phyloP scores from a whole-genome alignment of 2,113 vertebrate species.

The Pan paniscus region DNA sequence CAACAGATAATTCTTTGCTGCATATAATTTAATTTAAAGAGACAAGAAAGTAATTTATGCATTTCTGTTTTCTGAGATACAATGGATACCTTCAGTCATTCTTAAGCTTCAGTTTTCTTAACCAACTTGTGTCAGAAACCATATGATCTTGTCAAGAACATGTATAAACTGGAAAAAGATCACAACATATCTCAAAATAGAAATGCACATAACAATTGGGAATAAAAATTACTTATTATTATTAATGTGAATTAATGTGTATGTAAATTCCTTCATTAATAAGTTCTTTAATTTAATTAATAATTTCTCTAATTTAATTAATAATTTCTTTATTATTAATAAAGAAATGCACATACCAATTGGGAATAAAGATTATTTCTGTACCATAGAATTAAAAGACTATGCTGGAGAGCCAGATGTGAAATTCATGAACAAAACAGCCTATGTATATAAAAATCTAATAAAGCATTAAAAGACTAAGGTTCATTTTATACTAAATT shows the following conservation, averaged over 20 bases:
- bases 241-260: too few relatives aligned
- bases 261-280: too few relatives aligned
- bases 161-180: neutral
- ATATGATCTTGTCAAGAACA: neutral
- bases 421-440: neutral
- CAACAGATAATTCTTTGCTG: neutral
- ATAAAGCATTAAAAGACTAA: neutral
- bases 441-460: neutral
- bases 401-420: neutral
- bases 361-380: neutral
- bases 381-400: neutral
- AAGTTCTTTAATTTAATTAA: too few relatives aligned
- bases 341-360: neutral
- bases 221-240: neutral
- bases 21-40: slow-evolving; percentile 55
- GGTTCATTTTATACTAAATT: neutral
- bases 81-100: neutral
- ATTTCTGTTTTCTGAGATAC: slow-evolving; percentile 28
- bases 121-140: neutral
- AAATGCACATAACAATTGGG: neutral
- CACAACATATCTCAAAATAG: neutral
- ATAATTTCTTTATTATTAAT: too few relatives aligned
- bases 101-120: slow-evolving; percentile 8
- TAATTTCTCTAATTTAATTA: too few relatives aligned
- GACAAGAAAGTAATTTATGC: neutral